Conservation (phyloP, 2,113 vertebrate species). For the Callithrix jacchus region DNA sequence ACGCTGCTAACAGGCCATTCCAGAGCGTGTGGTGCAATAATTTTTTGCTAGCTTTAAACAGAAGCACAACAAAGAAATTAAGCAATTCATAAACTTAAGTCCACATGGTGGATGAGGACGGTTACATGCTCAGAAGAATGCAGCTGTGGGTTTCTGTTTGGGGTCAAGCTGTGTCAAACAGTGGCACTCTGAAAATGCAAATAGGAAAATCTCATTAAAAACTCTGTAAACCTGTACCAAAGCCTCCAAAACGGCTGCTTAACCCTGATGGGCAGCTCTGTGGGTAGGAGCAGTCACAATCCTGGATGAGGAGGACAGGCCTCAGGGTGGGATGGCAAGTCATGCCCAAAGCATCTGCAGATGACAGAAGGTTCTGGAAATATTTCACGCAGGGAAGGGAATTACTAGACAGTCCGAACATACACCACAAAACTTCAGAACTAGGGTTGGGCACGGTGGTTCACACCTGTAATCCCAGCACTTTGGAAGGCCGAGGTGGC, state of each 20-base stretch:
- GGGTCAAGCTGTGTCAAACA: neutral
- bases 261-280: neutral
- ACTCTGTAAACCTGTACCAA: neutral
- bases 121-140: neutral
- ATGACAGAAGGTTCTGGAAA: neutral
- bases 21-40: too few species aligned
- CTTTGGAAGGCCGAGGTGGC: too few species aligned
- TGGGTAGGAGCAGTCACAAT: accelerated
- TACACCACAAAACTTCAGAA: neutral
- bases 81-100: neutral
- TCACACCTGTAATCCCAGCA: too few species aligned
- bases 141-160: neutral
- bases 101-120: too few species aligned
- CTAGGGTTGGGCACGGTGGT: too few species aligned
- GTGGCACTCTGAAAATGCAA: neutral
- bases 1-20: neutral
- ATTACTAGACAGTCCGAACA: neutral
- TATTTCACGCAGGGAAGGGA: neutral
- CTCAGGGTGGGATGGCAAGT: neutral
- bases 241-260: neutral
- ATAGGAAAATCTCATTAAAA: neutral
- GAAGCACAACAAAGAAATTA: neutral
- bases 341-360: neutral
- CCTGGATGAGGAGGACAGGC: neutral
- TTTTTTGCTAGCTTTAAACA: neutral